Evolutionary conservation across 2,888 invertebrate species (phyloP), one percentile per base, ranked within the genome.

Genomic region (Eurois occulta): DNA sequence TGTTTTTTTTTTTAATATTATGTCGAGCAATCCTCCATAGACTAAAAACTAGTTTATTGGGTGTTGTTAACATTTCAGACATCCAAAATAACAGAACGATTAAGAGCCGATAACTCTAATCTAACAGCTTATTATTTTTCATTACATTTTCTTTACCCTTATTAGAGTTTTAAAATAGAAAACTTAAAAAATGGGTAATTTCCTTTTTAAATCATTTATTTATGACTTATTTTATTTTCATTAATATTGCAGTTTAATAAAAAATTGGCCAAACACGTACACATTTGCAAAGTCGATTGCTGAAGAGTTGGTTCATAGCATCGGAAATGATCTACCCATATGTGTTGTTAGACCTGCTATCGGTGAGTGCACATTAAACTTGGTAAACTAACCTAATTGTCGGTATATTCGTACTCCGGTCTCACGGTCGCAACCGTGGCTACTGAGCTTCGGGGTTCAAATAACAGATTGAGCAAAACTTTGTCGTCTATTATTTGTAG

Each of bases 231-330:
- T 7, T 43, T 32, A 24, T n/a, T 1, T 43, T 65, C 1, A 32
- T 32, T 10, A 21, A 32, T 62, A 16, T 92, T 91, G 5, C 91
- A 97, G 97, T 87, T 91, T 98, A 32, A 93, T 98, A 1, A 97
- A 97, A n/a, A 97, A 97, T 24, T 97, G 98, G 80, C 99, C 99
- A 0, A 99, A 99, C 93, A 99, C 99, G 0, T 99, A 99, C 95
- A 98, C 99, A 2, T 98, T 98, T 93, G 98, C 98, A 43, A 99
- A 99, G 94, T 97, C 98, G 46, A 94, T 99, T 77, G 98, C 98
- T 0, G 99, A 99, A 94, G 97, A 98, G 82, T 91, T 98, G 79
- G 97, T 99, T 96, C 38, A 97, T 97, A 88, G 94, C 66, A 98
- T 97, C 88, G 97, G 97, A 0, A 93, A 95, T 1, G 97, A 96